These are phyloP conservation scores for Rhagologus leucostigma DNA, from an alignment of 2,113 vertebrate species.

Conservation along the genomic window DNA sequence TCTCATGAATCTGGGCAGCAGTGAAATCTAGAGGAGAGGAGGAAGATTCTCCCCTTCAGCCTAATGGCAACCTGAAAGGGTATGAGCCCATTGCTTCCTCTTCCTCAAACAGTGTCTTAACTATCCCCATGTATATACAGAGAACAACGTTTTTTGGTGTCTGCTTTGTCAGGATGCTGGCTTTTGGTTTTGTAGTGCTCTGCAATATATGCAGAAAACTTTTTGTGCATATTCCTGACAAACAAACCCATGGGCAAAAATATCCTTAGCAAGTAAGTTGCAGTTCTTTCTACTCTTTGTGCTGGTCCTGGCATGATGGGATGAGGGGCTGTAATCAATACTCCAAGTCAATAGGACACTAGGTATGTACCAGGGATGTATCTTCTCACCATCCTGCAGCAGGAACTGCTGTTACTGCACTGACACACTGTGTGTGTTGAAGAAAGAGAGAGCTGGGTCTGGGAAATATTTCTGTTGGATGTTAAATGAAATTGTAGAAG, in stretches of 20 bases:
- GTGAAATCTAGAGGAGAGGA: background rate
- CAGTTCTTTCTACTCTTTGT: background rate
- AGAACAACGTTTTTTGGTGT: accelerated
- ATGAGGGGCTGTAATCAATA: background rate
- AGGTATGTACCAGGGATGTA: background rate
- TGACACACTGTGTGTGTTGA: background rate
- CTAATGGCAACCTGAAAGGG: background rate
- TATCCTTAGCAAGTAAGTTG: background rate
- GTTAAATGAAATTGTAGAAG: background rate
- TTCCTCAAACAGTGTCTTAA: background rate
- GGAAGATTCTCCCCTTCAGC: background rate
- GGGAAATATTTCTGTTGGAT: background rate
- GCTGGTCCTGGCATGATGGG: background rate
- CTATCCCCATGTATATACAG: background rate
- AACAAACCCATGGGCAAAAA: background rate
- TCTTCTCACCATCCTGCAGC: background rate
- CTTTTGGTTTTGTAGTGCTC: background rate
- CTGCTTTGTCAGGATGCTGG: background rate
- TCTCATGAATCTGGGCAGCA: background rate
- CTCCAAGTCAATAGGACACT: background rate
- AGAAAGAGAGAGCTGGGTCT: background rate
- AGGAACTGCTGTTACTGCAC: background rate
- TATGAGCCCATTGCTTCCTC: background rate
- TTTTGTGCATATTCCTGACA: background rate
- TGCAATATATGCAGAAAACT: background rate